These are phyloP conservation scores for Leptinotarsa texana DNA, from an alignment of 1,140 invertebrate genomes.

Conservation along the genomic window DNA sequence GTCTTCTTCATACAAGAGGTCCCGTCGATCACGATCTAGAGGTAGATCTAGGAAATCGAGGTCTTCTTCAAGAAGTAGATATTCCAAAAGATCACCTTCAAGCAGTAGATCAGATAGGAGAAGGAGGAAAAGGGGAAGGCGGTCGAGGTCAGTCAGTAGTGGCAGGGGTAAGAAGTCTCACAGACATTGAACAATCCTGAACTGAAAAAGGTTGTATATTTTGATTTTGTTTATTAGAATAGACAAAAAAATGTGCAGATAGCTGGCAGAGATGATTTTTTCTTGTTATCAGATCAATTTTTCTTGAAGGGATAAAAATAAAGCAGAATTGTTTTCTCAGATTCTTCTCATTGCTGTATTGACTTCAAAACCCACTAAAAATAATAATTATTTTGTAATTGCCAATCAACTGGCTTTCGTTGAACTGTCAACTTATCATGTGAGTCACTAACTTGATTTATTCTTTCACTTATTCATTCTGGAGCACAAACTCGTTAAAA, in stretches of 20 bases:
- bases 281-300: background rate
- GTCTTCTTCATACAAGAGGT: slow-evolving; percentile 23
- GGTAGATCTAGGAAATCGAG: slow-evolving; percentile 34
- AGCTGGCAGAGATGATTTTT: background rate
- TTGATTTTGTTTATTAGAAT: slow-evolving; percentile 11
- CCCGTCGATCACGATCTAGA: slow-evolving; percentile 29
- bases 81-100: slow-evolving; percentile 33
- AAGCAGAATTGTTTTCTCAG: no score
- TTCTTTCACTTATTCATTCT: no score
- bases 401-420: no score
- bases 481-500: no score
- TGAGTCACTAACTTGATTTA: no score
- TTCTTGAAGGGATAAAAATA: no score
- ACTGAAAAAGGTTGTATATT: slow-evolving; percentile 40
- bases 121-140: slow-evolving; percentile 25
- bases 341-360: no score
- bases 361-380: no score
- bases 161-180: slow-evolving; percentile 52
- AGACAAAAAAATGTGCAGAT: slow-evolving; percentile 20
- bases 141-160: slow-evolving; percentile 44
- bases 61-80: slow-evolving; percentile 28
- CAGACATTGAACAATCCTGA: slow-evolving; percentile 44
- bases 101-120: slow-evolving; percentile 28
- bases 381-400: no score
- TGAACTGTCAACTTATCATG: no score